Percentiles rank a stretch among this genome's conserved stretches.
Evolutionary conservation across 2,888 invertebrate genomes (phyloP).

Genomic region (Spatulosminthurus flaviceps): DNA sequence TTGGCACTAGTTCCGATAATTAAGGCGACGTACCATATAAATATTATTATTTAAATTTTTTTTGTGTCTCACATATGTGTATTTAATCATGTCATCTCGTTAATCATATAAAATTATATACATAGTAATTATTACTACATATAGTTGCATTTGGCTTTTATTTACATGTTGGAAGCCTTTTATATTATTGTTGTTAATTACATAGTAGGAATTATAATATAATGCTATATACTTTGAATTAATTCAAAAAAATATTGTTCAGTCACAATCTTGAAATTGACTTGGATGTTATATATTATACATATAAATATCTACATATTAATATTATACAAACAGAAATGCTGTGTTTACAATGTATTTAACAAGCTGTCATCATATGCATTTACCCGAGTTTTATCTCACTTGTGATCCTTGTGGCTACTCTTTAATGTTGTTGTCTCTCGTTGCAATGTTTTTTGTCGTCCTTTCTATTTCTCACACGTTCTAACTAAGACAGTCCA

Average conservation of each 20-base stretch:
- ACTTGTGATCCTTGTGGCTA: slow-evolving; percentile 21
- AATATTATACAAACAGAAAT: too few species aligned
- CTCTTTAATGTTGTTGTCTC: slow-evolving; percentile 12
- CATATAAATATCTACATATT: too few species aligned
- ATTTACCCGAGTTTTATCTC: slow-evolving; percentile 27
- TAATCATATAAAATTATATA: too few species aligned
- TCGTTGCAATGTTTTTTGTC: not conserved
- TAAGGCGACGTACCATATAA: slow-evolving; percentile 45
- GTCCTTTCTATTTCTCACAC: not conserved
- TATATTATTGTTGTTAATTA: slow-evolving; percentile 10
- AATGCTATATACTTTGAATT: slow-evolving; percentile 31
- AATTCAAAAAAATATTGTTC: slow-evolving; percentile 26
- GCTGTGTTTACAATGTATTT: slow-evolving; percentile 3
- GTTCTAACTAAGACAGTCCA: not conserved
- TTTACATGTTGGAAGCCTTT: slow-evolving; percentile 21
- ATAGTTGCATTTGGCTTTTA: slow-evolving; percentile 16
- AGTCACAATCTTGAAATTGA: slow-evolving; percentile 36
- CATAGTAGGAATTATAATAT: too few species aligned
- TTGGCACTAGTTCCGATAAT: slow-evolving; percentile 73
- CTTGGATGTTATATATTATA: slow-evolving; percentile 19
- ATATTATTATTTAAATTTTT: not conserved
- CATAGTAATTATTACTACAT: slow-evolving; percentile 31
- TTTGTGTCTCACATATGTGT: too few species aligned
- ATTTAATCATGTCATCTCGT: slow-evolving; percentile 38
- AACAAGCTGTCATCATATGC: slow-evolving; percentile 1